These are phyloP conservation scores for Drosophila sp. DNA, from an alignment of 1,140 invertebrate genomes.

Conservation along the genomic window DNA sequence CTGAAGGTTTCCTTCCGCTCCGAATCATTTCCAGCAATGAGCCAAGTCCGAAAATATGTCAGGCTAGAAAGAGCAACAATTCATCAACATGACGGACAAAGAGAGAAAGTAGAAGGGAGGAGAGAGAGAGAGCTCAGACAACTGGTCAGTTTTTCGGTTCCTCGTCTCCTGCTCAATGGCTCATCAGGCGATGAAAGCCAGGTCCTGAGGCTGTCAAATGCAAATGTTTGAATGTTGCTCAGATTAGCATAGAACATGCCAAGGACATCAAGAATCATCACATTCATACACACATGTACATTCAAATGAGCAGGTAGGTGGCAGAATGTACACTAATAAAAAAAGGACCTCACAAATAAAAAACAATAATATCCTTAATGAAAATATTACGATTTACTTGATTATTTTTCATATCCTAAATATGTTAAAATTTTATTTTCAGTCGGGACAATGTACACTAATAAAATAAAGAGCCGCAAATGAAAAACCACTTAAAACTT, in stretches of 20 bases:
- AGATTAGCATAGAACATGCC: slow-evolving; percentile 71
- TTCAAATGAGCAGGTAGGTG: not conserved
- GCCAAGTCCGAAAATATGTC: slow-evolving; percentile 55
- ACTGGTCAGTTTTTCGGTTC: slow-evolving; percentile 22
- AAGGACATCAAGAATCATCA: slow-evolving; percentile 44
- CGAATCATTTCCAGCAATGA: slow-evolving; percentile 41
- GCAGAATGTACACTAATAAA: not conserved
- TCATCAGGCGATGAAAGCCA: slow-evolving; percentile 57
- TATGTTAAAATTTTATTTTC: no score
- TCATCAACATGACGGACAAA: no score
- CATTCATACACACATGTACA: slow-evolving; percentile 19
- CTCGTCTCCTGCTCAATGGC: slow-evolving; percentile 28
- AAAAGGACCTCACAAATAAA: not conserved
- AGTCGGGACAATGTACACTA: no score
- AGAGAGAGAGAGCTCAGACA: slow-evolving; percentile 12
- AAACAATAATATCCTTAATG: no score
- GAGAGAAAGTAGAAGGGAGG: no score
- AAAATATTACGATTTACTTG: no score
- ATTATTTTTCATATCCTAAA: no score
- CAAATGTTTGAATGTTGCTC: slow-evolving; percentile 63
- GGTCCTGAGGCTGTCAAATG: slow-evolving; percentile 59
- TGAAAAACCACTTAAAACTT: no score
- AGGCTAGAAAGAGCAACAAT: slow-evolving; percentile 54
- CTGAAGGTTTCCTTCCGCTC: slow-evolving; percentile 43
- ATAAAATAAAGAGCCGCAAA: no score